Conservation (phyloP, 1,140 invertebrate species). For the Meloidogyne hapla region DNA sequence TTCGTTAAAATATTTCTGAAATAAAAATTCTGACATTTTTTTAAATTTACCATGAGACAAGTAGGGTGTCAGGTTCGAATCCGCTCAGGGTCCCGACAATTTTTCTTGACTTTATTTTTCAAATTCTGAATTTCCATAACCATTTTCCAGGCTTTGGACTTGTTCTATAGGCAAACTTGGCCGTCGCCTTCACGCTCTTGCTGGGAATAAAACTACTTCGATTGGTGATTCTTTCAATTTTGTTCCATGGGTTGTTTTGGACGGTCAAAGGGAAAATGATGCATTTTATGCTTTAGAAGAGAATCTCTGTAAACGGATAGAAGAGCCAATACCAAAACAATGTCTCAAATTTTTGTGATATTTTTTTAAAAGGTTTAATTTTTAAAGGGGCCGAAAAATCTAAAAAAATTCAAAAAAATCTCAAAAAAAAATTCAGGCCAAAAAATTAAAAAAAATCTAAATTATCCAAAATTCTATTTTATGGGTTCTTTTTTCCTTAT, state of each 20-base stretch:
- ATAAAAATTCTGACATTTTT: background rate
- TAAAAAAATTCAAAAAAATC: background rate
- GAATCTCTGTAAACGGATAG: constrained; percentile 58
- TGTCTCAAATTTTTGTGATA: constrained; percentile 38
- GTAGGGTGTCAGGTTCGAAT: too few relatives aligned
- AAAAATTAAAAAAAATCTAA: background rate
- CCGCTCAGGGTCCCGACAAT: too few relatives aligned
- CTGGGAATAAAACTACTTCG: constrained; percentile 48
- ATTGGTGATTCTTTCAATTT: constrained; percentile 49
- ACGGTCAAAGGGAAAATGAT: constrained; percentile 49
- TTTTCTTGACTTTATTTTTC: too few relatives aligned
- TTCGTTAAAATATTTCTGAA: background rate
- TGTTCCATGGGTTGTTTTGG: constrained; percentile 62
- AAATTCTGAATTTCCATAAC: background rate
- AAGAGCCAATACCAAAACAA: constrained; percentile 48
- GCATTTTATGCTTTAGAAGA: constrained; percentile 62
- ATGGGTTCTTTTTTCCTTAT: background rate
- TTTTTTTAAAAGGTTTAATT: background rate
- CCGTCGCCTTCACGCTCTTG: constrained; percentile 52
- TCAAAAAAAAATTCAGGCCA: too few relatives aligned
- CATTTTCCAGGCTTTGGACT: constrained; percentile 41
- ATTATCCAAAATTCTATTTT: background rate
- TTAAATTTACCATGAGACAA: too few relatives aligned
- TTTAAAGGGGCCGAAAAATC: background rate
- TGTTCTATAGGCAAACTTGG: constrained; percentile 51